A percentile compares a stretch with the other conserved stretches of the same genome.
Conservation (phyloP, 2,113 vertebrate genomes). For the Sander lucioperca region DNA sequence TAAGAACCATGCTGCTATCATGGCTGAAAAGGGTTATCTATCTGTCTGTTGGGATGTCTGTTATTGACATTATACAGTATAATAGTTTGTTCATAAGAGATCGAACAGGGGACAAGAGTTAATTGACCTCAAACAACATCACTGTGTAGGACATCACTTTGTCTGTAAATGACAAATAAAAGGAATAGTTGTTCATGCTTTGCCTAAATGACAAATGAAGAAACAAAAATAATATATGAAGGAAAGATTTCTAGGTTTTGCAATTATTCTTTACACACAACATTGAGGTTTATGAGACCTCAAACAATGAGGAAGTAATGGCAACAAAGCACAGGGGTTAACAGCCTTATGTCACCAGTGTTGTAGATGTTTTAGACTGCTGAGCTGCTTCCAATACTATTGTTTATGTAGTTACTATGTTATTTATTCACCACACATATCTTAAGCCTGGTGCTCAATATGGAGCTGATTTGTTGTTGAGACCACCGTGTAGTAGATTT, state of each 20-base stretch:
- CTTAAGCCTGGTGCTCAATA: constrained; percentile 42
- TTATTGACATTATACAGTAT: neutral
- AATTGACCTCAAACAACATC: neutral
- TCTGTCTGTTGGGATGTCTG: too few species aligned
- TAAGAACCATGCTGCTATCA: neutral
- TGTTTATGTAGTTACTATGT: constrained; percentile 17
- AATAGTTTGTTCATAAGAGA: neutral
- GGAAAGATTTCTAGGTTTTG: neutral
- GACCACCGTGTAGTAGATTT: constrained; percentile 47
- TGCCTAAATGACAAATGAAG: neutral
- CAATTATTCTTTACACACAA: neutral
- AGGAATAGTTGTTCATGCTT: neutral
- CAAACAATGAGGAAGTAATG: neutral
- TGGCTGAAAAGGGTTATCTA: neutral
- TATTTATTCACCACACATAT: constrained; percentile 31
- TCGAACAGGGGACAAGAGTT: neutral
- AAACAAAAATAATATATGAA: neutral
- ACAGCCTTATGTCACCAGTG: neutral
- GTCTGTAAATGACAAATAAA: neutral
- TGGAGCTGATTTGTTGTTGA: constrained; percentile 62
- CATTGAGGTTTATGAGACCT: neutral
- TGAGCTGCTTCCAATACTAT: constrained; percentile 10
- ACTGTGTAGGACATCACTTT: neutral
- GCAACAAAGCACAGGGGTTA: constrained; percentile 3
- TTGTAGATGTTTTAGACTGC: constrained; percentile 1